Base-by-base conservation (phyloP, 1,140 invertebrate species). In the Leptinotarsa texana region DNA sequence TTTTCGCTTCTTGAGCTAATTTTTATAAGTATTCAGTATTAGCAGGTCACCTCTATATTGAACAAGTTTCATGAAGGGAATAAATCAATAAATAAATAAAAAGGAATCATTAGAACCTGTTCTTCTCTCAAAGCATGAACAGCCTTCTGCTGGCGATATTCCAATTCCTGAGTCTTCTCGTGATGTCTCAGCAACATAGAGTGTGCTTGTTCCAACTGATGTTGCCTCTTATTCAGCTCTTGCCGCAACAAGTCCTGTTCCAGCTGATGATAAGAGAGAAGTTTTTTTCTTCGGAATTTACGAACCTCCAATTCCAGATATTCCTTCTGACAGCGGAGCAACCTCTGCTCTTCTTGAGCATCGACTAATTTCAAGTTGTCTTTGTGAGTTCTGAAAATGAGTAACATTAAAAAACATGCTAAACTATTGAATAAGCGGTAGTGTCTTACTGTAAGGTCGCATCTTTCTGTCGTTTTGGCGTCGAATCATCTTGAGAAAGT, bases 131-230 rank as follows among this genome's bases (percentile, higher is more conserved):
- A 86, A 68, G 92, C 91, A 84, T 99, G 97, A 61, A 99, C 95
- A 66, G 95, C 94, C 83, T 96, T 94, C 85, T 99, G 95, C 85
- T 99, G 97, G 76, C 94, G 88, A 85, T 96, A 97, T 85, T 99
- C 98, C 68, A 99, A 86, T 83, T 99, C 96, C 85, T 98, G 95
- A 33, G 97, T 98, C 84, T 96, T 94, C 83, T 99, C 96, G 86
- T 99, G 97, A 87, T 99, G 98, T 73, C 96, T 90, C 61, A 98
- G 85, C 57, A 99, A 87, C 94, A 99, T 98, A n/a, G 90, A 87
- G 85, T 99, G 98, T 47, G 97, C 96, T 85, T 96, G 93, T 84
- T 99, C 96, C 74, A 99, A 84, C 83, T 99, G 98, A 67, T 94
- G 92, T 86, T 98, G 95, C 67, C 96, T 90, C 86, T 97, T 97